These are phyloP conservation scores for Lobophora halterata DNA, from an alignment of 2,888 invertebrate species.

Conservation along the genomic window DNA sequence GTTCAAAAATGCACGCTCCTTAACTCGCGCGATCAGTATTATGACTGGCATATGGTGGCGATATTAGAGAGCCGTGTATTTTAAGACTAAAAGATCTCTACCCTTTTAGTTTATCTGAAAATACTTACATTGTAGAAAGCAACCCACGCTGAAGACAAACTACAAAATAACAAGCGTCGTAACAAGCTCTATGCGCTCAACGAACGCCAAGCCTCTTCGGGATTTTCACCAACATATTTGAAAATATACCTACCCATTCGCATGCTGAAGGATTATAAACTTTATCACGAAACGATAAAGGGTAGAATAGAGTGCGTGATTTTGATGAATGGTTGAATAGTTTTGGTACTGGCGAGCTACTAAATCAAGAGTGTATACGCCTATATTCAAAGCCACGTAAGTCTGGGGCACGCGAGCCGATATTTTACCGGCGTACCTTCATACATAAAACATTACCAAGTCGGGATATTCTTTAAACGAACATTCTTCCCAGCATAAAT, in stretches of 20 bases:
- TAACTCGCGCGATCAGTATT: too few relatives aligned
- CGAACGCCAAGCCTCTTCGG: conserved; percentile 2
- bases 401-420: conserved; percentile 61
- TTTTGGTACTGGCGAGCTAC: conserved; percentile 18
- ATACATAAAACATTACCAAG: conserved; percentile 47
- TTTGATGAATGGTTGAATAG: conserved; percentile 17
- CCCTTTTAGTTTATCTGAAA: too few relatives aligned
- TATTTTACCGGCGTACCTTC: conserved; percentile 55
- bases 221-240: neutral
- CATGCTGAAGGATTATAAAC: conserved; percentile 10
- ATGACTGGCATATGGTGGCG: too few relatives aligned
- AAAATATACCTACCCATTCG: conserved; percentile 1
- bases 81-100: too few relatives aligned
- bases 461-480: conserved; percentile 42
- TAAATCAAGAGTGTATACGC: conserved; percentile 40
- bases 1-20: too few relatives aligned
- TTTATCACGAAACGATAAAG: conserved; percentile 9
- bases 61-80: too few relatives aligned
- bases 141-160: too few relatives aligned
- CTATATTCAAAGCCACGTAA: conserved; percentile 44
- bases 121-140: too few relatives aligned
- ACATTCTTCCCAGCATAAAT: conserved; percentile 34
- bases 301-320: conserved; percentile 19
- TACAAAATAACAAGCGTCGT: conserved; percentile 2
- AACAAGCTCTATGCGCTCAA: conserved; percentile 6